These are phyloP conservation scores for Etheostoma nigrum DNA, from an alignment of 2,797 vertebrate genomes.

Conservation along the genomic window DNA sequence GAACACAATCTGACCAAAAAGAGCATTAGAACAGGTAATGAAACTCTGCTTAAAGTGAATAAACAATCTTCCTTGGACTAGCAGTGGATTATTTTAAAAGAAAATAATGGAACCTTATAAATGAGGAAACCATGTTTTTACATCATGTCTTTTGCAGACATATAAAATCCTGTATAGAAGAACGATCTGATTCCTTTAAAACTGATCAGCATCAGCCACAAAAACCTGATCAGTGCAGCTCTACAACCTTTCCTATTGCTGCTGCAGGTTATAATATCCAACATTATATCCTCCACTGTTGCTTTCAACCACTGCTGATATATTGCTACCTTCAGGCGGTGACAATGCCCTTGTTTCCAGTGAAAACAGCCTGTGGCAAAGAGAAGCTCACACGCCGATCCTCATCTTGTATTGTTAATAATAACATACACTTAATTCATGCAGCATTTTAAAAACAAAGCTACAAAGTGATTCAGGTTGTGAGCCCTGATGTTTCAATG, in stretches of 20 bases:
- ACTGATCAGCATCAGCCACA: constrained; percentile 21
- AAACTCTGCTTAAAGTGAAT: constrained; percentile 3
- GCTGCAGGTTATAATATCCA: constrained; percentile 57
- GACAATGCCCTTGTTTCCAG: constrained; percentile 15
- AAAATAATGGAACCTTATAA: neutral
- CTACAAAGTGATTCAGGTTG: neutral
- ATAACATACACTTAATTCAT: neutral
- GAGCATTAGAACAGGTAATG: neutral
- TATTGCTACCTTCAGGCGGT: constrained; percentile 36
- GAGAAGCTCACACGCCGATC: constrained; percentile 2
- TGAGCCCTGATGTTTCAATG: constrained; percentile 13
- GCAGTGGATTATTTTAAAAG: neutral
- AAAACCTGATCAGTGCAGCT: constrained; percentile 4
- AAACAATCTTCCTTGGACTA: neutral
- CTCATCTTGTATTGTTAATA: constrained; percentile 18
- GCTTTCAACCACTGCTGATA: constrained; percentile 28
- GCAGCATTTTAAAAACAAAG: neutral
- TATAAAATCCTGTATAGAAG: neutral
- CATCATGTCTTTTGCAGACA: neutral
- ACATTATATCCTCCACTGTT: constrained; percentile 44
- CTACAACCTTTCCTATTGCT: constrained; percentile 22
- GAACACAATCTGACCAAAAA: neutral
- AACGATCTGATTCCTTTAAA: constrained; percentile 1
- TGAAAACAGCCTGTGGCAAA: constrained; percentile 41
- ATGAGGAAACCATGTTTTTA: constrained; percentile 7